phyloP scores from a whole-genome alignment of 2,797 vertebrate genomes.

The Protonibea diacanthus region DNA sequence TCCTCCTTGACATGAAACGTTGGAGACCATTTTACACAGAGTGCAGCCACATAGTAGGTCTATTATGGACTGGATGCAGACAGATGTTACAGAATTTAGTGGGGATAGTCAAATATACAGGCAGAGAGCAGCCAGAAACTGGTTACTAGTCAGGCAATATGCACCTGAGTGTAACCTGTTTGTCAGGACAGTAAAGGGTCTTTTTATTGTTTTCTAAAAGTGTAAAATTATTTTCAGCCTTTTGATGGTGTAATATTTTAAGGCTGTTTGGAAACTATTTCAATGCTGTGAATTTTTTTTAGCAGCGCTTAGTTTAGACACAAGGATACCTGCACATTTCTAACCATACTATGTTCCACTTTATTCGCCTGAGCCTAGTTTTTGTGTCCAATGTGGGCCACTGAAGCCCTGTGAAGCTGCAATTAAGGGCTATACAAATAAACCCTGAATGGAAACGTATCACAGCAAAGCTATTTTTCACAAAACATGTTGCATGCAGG shows the following conservation, averaged over 20 bases:
- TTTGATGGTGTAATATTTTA: conserved; percentile 21
- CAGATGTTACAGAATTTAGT: neutral
- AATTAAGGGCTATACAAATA: conserved; percentile 15
- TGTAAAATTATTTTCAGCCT: conserved; percentile 36
- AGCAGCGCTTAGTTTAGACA: conserved; percentile 39
- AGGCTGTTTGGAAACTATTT: conserved; percentile 30
- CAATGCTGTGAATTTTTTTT: conserved; percentile 48
- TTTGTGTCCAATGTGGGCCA: neutral
- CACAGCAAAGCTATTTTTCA: neutral
- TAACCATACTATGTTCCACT: conserved; percentile 6
- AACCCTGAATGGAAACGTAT: conserved; percentile 8
- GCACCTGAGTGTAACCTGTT: conserved; percentile 73
- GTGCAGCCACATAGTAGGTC: conserved; percentile 42
- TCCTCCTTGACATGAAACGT: conserved; percentile 34
- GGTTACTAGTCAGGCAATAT: conserved; percentile 34
- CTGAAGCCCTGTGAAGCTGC: conserved; percentile 5
- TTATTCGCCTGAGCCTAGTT: neutral
- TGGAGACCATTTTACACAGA: conserved; percentile 45
- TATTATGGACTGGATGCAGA: conserved; percentile 19
- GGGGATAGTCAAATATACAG: conserved; percentile 18
- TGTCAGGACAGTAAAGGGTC: conserved; percentile 31
- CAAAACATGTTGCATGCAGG: neutral
- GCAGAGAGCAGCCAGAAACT: conserved; percentile 26
- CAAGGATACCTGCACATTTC: conserved; percentile 39
- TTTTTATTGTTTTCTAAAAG: conserved; percentile 27